Base-by-base conservation (phyloP, 2,797 vertebrate genomes). In the Anniella stebbinsi region DNA sequence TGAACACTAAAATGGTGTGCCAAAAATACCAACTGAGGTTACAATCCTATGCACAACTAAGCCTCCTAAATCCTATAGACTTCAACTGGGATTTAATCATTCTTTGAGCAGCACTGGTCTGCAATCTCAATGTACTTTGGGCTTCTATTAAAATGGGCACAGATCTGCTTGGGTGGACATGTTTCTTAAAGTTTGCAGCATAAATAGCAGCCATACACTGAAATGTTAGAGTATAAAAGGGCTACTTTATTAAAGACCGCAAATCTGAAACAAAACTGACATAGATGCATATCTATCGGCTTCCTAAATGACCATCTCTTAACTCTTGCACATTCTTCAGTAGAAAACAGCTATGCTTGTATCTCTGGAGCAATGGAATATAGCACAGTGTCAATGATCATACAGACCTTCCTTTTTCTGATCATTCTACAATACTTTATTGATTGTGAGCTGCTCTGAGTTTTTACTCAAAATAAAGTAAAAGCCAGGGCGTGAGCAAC, bases 1-100 rank as follows among this genome's bases (percentile, higher is more conserved):
- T 67, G 82, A n/a, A 94, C 92, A 91, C 87, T 92, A 89, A 92
- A 93, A 95, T 51, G 89, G 67, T 80, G 86, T 0, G 90, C 77
- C 93, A 88, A 90, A 93, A 67, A 87, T 83, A 87, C 17, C 82
- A 90, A 63, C 91, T 91, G 77, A 82, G 80, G n/a, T 82, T 83
- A 66, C 70, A 83, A 25, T 60, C 45, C 63, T 36, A 48, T 18
- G 45, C 18, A 69, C 72, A 87, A 28, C 33, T 87, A 87, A 84
- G 13, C 80, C 66, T 76, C 72, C 60, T 84, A 87, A 87, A 87
- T 70, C 30, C 72, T 45, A 76, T 83, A 57, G 28, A 11, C 69
- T 45, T 76, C 57, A 11, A 77, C 23, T 30, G 88, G 73, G 88
- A 38, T 84, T 89, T 84, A 76, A 83, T 76, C 48, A 87, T 76